These are phyloP conservation scores for Leucoma salicis DNA, from an alignment of 2,888 invertebrate species.

Conservation along the genomic window DNA sequence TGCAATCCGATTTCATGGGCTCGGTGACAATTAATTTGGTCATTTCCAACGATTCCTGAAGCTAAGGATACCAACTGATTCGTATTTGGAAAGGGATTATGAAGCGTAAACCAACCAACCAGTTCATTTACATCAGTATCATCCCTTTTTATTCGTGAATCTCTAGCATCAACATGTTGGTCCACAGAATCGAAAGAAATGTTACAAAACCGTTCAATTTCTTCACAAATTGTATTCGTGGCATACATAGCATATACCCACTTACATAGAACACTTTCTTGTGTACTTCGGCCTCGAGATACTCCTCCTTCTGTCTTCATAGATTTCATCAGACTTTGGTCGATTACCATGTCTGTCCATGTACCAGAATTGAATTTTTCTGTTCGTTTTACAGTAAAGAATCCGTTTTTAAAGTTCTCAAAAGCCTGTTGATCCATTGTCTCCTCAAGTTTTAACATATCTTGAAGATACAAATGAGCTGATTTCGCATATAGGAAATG, in stretches of 20 bases:
- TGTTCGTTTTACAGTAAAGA: constrained; percentile 34
- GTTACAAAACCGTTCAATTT: neutral
- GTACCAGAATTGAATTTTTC: constrained; percentile 34
- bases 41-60: neutral
- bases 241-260: neutral
- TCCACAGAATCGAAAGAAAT: neutral
- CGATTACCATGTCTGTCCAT: constrained; percentile 33
- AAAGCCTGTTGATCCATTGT: constrained; percentile 23
- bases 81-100: neutral
- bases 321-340: constrained; percentile 33
- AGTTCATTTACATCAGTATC: neutral
- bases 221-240: neutral
- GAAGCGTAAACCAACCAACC: neutral
- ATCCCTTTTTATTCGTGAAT: constrained; percentile 1
- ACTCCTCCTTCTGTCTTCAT: constrained; percentile 27
- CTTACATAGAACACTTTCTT: neutral
- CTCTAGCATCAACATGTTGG: neutral
- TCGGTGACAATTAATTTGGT: neutral
- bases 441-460: constrained; percentile 33
- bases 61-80: neutral
- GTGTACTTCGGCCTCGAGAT: constrained; percentile 13
- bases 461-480: constrained; percentile 37
- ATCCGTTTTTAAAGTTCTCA: constrained; percentile 22
- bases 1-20: neutral
- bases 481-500: constrained; percentile 44